These are phyloP conservation scores for Geococcyx californianus DNA, from an alignment of 2,113 vertebrate genomes.

Conservation along the genomic window DNA sequence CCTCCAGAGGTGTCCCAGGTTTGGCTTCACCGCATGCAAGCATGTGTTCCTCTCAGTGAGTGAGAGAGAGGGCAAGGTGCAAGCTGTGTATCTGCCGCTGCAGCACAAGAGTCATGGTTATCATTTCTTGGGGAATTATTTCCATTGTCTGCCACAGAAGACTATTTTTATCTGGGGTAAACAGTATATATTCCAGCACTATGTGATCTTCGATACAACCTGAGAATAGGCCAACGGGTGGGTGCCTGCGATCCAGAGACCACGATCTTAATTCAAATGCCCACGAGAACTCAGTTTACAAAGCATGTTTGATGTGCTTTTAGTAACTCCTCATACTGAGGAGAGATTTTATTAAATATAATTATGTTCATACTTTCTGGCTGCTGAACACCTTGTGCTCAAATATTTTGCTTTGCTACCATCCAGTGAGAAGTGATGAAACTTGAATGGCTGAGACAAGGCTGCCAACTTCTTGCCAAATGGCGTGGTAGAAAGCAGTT, in stretches of 20 bases:
- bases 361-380: background rate
- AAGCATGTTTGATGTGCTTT: background rate
- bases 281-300: background rate
- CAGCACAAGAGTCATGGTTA: background rate
- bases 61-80: background rate
- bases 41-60: too few species aligned
- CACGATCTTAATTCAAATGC: background rate
- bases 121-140: background rate
- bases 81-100: background rate
- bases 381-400: background rate
- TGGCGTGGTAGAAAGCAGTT: background rate
- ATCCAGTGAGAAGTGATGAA: background rate
- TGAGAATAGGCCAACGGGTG: background rate
- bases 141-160: background rate
- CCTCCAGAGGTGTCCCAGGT: background rate
- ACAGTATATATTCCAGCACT: background rate
- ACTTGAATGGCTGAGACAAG: background rate
- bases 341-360: background rate
- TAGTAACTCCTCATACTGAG: background rate
- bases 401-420: background rate
- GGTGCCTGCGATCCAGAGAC: background rate
- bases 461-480: background rate
- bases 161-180: conserved; percentile 12
- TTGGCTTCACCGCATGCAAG: background rate
- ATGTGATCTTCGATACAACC: background rate